Percentiles rank a stretch among this genome's conserved stretches.
Evolutionary conservation across 2,113 vertebrate genomes (phyloP).

Genomic region (Nannobrachium achirus): DNA sequence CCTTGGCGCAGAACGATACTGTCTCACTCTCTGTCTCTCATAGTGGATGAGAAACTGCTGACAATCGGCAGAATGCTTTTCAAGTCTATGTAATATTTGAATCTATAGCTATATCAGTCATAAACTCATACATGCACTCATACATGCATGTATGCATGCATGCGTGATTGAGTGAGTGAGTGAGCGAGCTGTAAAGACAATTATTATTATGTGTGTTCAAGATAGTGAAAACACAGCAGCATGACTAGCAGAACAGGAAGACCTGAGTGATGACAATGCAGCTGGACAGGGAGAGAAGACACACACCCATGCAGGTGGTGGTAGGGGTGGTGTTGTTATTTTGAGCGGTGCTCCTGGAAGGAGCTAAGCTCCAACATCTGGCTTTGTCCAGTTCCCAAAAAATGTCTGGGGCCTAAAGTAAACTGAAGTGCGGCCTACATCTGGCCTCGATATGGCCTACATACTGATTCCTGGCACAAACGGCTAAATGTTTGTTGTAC

Average conservation of each 20-base stretch:
- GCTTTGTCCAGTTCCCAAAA: too few relatives aligned
- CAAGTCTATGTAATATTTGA: conserved; percentile 50
- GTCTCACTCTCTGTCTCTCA: conserved; percentile 22
- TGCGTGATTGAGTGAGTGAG: not conserved
- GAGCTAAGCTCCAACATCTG: too few relatives aligned
- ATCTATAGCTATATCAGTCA: conserved; percentile 35
- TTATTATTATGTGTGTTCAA: not conserved
- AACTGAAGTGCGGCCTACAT: too few relatives aligned
- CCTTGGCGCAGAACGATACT: conserved; percentile 1
- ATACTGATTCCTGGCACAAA: too few relatives aligned
- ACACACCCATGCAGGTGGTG: too few relatives aligned
- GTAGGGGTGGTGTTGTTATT: too few relatives aligned
- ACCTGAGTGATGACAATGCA: conserved; percentile 42
- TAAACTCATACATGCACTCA: too few relatives aligned
- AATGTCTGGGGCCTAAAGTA: too few relatives aligned
- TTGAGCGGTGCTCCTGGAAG: too few relatives aligned
- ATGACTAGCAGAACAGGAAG: conserved; percentile 22
- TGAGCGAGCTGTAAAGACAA: conserved; percentile 19
- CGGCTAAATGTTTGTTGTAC: too few relatives aligned
- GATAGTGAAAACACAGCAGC: conserved; percentile 24
- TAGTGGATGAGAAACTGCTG: conserved; percentile 30
- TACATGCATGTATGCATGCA: not conserved
- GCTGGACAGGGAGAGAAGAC: conserved; percentile 14
- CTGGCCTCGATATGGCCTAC: too few relatives aligned
- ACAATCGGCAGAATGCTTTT: conserved; percentile 24